phyloP scores from a whole-genome alignment of 2,888 invertebrate species.

The Synanthedon andrenaeformis region DNA sequence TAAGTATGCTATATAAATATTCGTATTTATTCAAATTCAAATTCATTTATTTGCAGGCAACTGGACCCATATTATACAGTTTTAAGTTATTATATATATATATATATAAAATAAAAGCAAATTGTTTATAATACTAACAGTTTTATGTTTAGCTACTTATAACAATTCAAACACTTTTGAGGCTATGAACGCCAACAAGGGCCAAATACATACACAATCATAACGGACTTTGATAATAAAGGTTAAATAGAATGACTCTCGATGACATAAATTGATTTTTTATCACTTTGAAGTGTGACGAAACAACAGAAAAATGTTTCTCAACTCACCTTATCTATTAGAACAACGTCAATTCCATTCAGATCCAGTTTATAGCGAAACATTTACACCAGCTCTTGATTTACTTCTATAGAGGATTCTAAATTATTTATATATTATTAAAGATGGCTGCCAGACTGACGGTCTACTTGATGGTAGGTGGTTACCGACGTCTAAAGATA shows the following conservation, averaged over 20 bases:
- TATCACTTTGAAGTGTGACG: conserved; percentile 46
- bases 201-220: background rate
- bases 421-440: background rate
- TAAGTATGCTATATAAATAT: no score
- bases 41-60: no score
- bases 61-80: no score
- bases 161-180: no score
- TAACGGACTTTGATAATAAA: conserved; percentile 26
- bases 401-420: background rate
- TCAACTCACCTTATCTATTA: conserved; percentile 44
- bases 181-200: background rate
- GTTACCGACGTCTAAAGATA: background rate
- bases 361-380: conserved; percentile 11
- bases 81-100: no score
- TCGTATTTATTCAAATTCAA: no score
- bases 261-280: conserved; percentile 64
- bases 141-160: no score
- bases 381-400: background rate
- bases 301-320: conserved; percentile 41
- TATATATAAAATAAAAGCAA: no score
- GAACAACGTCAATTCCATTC: conserved; percentile 40
- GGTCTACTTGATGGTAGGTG: background rate
- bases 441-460: background rate
- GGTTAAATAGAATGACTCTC: conserved; percentile 33
- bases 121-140: no score